These are phyloP conservation scores for Poicephalus gulielmi DNA, from an alignment of 2,113 vertebrate genomes.

Conservation along the genomic window DNA sequence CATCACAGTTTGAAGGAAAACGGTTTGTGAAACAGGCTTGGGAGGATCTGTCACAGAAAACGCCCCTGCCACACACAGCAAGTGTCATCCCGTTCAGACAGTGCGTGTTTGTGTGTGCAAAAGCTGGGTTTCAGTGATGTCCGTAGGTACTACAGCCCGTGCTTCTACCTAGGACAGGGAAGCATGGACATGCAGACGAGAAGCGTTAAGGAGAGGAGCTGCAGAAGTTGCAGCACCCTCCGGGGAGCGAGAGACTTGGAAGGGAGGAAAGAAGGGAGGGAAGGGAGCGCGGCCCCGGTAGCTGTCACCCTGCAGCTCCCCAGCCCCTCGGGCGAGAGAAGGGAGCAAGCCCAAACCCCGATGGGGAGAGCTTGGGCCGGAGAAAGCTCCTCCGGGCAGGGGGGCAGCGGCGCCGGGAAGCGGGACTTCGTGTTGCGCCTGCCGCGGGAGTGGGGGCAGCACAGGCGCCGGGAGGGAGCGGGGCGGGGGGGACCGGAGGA, in stretches of 20 bases:
- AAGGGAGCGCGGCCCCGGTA: background rate
- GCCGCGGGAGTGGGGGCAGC: background rate
- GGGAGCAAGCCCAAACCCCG: background rate
- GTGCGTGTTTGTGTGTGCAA: fast-evolving
- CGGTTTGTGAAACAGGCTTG: background rate
- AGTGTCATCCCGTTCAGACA: background rate
- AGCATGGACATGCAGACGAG: background rate
- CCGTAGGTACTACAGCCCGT: fast-evolving
- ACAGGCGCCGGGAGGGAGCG: background rate
- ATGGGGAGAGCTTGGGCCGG: too few species aligned
- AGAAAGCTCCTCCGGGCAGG: background rate
- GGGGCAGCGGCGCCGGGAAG: background rate
- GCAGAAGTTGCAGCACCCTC: background rate
- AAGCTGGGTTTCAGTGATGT: background rate
- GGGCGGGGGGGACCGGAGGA: background rate
- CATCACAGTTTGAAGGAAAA: background rate
- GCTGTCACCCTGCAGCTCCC: background rate
- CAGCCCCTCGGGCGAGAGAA: too few species aligned
- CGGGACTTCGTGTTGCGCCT: background rate
- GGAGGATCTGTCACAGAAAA: background rate
- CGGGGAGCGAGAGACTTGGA: background rate
- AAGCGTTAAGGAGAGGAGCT: background rate
- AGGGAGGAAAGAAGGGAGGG: background rate
- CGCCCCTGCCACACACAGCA: background rate
- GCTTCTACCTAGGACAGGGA: background rate